phyloP scores from a whole-genome alignment of 2,888 invertebrate genomes.

The Philhelius pedissequus region DNA sequence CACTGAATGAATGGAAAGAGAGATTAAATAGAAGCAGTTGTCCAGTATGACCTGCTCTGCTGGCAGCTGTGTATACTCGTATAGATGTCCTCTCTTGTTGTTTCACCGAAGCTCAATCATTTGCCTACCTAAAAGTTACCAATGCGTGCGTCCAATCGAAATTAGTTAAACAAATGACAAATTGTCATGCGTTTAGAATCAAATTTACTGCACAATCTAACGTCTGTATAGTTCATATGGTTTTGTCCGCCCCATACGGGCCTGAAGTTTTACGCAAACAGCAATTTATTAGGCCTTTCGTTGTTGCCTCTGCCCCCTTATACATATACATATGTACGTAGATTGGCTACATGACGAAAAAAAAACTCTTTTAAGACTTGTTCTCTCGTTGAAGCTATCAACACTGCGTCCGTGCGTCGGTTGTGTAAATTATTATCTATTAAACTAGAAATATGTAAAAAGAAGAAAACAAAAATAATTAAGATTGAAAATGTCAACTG shows the following conservation, averaged over 20 bases:
- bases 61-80: background rate
- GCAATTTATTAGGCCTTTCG: background rate
- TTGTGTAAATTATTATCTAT: constrained; percentile 40
- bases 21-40: constrained; percentile 12
- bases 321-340: too few relatives aligned
- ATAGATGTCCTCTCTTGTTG: background rate
- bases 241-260: background rate
- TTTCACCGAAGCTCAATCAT: background rate
- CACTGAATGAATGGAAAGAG: constrained; percentile 6
- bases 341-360: background rate
- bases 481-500: constrained; percentile 53
- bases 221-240: background rate
- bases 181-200: constrained; percentile 62
- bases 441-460: constrained; percentile 13
- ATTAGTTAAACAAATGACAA: constrained; percentile 67
- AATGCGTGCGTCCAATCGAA: constrained; percentile 50
- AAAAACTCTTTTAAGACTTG: constrained; percentile 29
- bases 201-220: constrained; percentile 50
- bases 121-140: background rate
- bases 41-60: background rate
- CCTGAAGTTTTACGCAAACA: constrained; percentile 39
- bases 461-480: background rate
- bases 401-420: constrained; percentile 6
- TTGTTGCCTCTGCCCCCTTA: background rate
- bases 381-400: constrained; percentile 37